Percentiles rank a stretch among this genome's conserved stretches.
Evolutionary conservation across 53 echinoderm and acorn worm genomes (phyloP).

Genomic region (Pentamera pediparva): DNA sequence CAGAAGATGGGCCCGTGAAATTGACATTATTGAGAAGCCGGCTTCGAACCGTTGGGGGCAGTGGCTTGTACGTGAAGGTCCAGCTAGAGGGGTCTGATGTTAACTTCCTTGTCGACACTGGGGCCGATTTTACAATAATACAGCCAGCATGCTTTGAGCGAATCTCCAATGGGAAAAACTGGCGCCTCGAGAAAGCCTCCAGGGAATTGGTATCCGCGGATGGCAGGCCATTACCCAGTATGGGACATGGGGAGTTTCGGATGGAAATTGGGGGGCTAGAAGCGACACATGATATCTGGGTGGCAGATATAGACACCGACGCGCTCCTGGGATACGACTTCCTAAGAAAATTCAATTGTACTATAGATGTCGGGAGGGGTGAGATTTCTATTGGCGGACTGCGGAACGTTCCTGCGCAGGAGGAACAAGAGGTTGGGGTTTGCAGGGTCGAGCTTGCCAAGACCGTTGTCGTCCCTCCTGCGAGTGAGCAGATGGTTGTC

Average conservation of each 20-base stretch:
- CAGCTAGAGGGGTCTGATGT: neutral
- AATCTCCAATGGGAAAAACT: neutral
- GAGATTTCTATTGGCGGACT: neutral
- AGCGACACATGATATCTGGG: neutral
- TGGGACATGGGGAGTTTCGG: slow-evolving; percentile 3
- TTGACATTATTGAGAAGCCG: neutral
- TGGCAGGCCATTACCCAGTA: neutral
- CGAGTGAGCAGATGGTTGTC: slow-evolving; percentile 12
- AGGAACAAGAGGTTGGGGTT: neutral
- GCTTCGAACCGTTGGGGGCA: neutral
- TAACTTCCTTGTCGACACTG: slow-evolving; percentile 5
- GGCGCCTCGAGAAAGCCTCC: neutral
- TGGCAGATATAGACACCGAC: slow-evolving; percentile 3
- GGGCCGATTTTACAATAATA: neutral
- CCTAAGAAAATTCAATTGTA: neutral
- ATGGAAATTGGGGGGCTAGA: neutral
- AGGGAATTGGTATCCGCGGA: neutral
- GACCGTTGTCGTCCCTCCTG: slow-evolving; percentile 25
- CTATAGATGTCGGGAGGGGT: neutral
- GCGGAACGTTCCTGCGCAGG: neutral
- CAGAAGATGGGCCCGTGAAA: neutral
- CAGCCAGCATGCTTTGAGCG: neutral
- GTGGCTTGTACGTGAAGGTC: slow-evolving; percentile 1
- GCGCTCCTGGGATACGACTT: slow-evolving; percentile 14
- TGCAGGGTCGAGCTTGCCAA: neutral